phyloP scores from a whole-genome alignment of 2,888 invertebrate species.

The Hirtodrosophila histrioides region DNA sequence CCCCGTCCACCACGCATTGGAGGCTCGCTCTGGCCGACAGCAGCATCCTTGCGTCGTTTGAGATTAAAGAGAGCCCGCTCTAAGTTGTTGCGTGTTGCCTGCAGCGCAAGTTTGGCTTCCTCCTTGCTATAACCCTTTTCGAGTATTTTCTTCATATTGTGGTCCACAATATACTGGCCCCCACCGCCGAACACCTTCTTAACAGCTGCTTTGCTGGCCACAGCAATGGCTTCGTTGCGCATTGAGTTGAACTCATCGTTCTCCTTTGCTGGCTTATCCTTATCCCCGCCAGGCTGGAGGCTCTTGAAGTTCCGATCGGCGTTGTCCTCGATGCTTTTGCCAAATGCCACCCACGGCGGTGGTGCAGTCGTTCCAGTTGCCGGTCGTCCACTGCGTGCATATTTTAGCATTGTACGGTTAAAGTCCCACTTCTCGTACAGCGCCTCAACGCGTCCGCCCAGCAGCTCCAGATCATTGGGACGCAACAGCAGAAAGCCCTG shows the following conservation, averaged over 20 bases:
- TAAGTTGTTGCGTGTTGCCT: conserved; percentile 89
- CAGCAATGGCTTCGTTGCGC: conserved; percentile 94
- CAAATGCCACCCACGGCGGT: conserved; percentile 97
- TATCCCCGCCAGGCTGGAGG: conserved; percentile 85
- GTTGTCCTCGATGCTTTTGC: conserved; percentile 88
- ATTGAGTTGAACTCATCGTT: conserved; percentile 95
- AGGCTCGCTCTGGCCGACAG: conserved; percentile 54
- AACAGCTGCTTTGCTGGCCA: conserved; percentile 89
- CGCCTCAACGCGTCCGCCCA: conserved; percentile 93
- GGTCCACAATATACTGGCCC: conserved; percentile 88
- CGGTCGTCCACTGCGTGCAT: conserved; percentile 84
- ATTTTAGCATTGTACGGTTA: conserved; percentile 87
- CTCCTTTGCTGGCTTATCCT: conserved; percentile 86
- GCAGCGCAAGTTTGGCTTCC: conserved; percentile 90
- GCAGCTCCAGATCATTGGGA: conserved; percentile 88
- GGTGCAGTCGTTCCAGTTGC: conserved; percentile 89
- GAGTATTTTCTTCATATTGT: conserved; percentile 91
- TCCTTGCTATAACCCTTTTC: conserved; percentile 92
- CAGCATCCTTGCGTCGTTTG: conserved; percentile 86
- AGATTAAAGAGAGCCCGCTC: conserved; percentile 89
- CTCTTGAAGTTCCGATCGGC: conserved; percentile 89
- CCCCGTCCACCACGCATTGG: conserved; percentile 39
- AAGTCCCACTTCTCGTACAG: conserved; percentile 96
- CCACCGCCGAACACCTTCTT: conserved; percentile 88
- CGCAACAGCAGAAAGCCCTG: conserved; percentile 91